Evolutionary conservation across 2,888 invertebrate species (phyloP).

Genomic region (Artemia sinica): DNA sequence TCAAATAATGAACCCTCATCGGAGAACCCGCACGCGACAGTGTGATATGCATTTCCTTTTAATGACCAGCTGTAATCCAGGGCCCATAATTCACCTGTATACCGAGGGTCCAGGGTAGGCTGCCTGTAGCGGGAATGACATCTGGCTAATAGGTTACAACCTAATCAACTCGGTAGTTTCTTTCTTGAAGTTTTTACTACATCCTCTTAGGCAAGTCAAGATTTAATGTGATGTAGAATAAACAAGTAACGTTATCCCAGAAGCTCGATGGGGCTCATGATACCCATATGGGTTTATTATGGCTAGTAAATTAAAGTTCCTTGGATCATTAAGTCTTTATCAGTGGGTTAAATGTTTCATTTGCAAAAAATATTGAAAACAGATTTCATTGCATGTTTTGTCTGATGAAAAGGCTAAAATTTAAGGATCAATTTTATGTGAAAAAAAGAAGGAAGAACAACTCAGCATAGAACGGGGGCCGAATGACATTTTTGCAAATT

Average conservation of each 20-base stretch:
- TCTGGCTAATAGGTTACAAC: constrained; percentile 14
- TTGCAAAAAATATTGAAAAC: too few relatives aligned
- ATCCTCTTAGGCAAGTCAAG: constrained; percentile 2
- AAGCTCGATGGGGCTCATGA: too few relatives aligned
- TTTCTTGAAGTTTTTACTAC: constrained; percentile 7
- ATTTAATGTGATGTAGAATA: constrained; percentile 10
- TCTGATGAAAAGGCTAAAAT: too few relatives aligned
- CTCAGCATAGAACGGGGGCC: too few relatives aligned
- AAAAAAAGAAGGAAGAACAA: too few relatives aligned
- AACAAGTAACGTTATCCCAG: not conserved
- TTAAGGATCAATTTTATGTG: too few relatives aligned
- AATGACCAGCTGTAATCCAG: not conserved
- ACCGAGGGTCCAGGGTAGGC: not conserved
- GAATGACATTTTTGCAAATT: too few relatives aligned
- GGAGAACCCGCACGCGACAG: constrained; percentile 12
- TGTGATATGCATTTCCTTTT: constrained; percentile 4
- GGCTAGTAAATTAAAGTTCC: too few relatives aligned
- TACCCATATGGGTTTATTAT: too few relatives aligned
- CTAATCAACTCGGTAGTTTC: constrained; percentile 7
- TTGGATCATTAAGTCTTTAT: too few relatives aligned
- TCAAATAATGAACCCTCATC: not conserved
- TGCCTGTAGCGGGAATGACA: constrained; percentile 7
- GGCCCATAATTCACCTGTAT: constrained; percentile 9
- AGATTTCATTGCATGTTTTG: too few relatives aligned
- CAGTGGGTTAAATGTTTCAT: too few relatives aligned